Conservation (phyloP, 92 coral and sea anemone genomes). For the Palythoa grandis region DNA sequence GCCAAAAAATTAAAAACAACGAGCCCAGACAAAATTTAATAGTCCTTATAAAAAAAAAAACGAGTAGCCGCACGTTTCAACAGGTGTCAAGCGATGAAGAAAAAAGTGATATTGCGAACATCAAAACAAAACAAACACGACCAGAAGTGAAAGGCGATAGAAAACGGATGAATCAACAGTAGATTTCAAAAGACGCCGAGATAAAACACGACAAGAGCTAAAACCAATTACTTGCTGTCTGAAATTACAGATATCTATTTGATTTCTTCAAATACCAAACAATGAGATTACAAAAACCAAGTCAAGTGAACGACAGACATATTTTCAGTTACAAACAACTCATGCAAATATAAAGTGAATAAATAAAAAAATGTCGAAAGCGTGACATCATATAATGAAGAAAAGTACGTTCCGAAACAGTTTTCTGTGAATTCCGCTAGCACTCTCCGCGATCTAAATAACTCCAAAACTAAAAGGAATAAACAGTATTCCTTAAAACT, state of each 20-base stretch:
- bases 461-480: background rate
- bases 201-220: background rate
- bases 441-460: background rate
- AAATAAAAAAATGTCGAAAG: background rate
- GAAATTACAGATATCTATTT: background rate
- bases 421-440: constrained; percentile 12
- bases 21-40: too few relatives aligned
- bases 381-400: constrained; percentile 20
- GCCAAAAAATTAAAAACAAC: too few relatives aligned
- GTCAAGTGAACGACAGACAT: background rate
- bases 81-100: background rate
- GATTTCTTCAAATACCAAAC: background rate
- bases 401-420: background rate
- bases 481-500: background rate
- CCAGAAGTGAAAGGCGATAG: background rate
- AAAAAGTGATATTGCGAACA: background rate
- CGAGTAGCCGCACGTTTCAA: constrained; percentile 21
- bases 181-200: background rate
- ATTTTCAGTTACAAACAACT: background rate
- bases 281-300: background rate
- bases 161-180: background rate
- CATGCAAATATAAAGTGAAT: background rate
- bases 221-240: background rate
- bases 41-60: too few relatives aligned
- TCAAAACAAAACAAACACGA: constrained; percentile 7